Evolutionary conservation across 2,888 invertebrate genomes (phyloP), one percentile per base, ranked within the genome.

Genomic region (Agonopterix alstromeriana): DNA sequence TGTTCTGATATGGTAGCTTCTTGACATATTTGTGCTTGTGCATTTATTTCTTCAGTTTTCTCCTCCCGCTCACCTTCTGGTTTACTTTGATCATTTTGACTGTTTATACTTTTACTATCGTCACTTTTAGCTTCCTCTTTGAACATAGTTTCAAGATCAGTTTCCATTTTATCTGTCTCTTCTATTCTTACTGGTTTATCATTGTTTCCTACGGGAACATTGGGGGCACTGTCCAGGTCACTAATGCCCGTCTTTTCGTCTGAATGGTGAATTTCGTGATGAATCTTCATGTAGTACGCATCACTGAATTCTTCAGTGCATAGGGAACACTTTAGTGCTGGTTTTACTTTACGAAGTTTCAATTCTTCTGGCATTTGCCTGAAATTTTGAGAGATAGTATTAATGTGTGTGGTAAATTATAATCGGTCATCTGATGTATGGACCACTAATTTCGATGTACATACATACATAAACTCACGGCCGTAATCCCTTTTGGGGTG

Each of bases 261-360:
- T 10, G 58, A 59, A 53, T 76, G 67, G 36, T 64, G 67, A 51
- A 77, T 68, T 53, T 77, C 78, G 54, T 73, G 48, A 45, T 77
- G 74, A 42, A 82, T 67, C 40, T 67, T 68, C 66, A 81, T 58
- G 47, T 73, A 72, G 48, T 68, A 75, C 10, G 53, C 43, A 17
- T 70, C 71, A 8, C 63, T 61, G 49, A 75, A 75, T 11, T 50
- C 54, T 47, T 73, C 70, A 2, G 55, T 50, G 35, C 76, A 76
- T 3, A 53, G 48, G 3, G 53, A 38, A 52, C 74, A 75, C n/a
- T 38, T 9, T 0, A 38, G 38, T 38, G 9, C 38, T 5, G 9
- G 38, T 38, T n/a, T 38, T 38, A 27, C 7, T 7, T 27, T 27
- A 27, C 27, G 27, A 1, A 27, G 27, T 27, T 27, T 27, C 27